A percentile compares a stretch with the other conserved stretches of the same genome.
Conservation (phyloP, 2,888 invertebrate species). For the Pammene fasciana region DNA sequence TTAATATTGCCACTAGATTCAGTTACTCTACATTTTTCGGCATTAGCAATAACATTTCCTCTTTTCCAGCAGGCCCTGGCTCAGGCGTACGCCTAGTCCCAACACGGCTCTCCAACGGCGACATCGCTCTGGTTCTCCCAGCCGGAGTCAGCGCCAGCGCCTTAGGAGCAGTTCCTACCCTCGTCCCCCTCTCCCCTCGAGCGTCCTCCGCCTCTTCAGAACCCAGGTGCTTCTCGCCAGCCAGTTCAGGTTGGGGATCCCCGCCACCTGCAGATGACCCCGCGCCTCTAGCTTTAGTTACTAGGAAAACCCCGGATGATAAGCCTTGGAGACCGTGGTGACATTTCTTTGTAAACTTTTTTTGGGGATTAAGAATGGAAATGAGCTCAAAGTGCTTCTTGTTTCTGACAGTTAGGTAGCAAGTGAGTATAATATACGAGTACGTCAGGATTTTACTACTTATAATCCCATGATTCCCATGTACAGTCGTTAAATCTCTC, state of each 20-base stretch:
- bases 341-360: slow-evolving; percentile 48
- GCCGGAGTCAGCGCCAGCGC: slow-evolving; percentile 82
- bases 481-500: no score
- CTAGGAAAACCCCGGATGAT: slow-evolving; percentile 86
- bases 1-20: no score
- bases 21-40: background rate
- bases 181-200: slow-evolving; percentile 89
- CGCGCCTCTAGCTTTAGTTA: slow-evolving; percentile 88
- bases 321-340: slow-evolving; percentile 94
- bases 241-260: slow-evolving; percentile 79
- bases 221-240: slow-evolving; percentile 84
- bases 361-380: background rate
- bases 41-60: slow-evolving; percentile 51
- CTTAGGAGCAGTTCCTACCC: slow-evolving; percentile 84
- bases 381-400: no score
- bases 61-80: slow-evolving; percentile 85
- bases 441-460: no score
- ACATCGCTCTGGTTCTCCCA: slow-evolving; percentile 91
- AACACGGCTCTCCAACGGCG: slow-evolving; percentile 91
- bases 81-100: slow-evolving; percentile 90
- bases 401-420: no score
- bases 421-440: no score
- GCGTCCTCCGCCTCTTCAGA: slow-evolving; percentile 87
- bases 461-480: no score
- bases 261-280: slow-evolving; percentile 73